Conservation (phyloP, 2,888 invertebrate genomes). For the Eudemis profundana region DNA sequence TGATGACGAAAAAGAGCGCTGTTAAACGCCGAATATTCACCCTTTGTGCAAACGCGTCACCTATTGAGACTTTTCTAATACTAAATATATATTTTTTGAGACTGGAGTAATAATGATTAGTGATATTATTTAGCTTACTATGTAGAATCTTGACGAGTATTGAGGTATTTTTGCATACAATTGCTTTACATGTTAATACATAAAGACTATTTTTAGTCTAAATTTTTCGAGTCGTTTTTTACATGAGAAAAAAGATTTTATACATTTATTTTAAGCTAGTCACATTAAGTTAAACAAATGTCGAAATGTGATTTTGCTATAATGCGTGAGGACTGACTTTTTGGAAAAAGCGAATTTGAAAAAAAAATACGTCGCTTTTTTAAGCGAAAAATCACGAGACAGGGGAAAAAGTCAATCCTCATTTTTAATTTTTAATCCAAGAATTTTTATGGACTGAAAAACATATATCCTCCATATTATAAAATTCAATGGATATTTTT, state of each 20-base stretch:
- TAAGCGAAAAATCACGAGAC: constrained; percentile 23
- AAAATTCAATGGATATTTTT: constrained; percentile 69
- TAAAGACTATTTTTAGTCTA: constrained; percentile 41
- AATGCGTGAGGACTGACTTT: constrained; percentile 65
- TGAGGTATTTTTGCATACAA: constrained; percentile 42
- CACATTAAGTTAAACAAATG: constrained; percentile 80
- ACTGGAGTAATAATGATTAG: background rate
- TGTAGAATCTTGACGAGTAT: constrained; percentile 7
- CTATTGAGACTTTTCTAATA: background rate
- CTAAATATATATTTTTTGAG: background rate
- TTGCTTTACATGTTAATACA: constrained; percentile 37
- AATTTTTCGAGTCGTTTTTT: constrained; percentile 36
- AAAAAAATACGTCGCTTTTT: constrained; percentile 31
- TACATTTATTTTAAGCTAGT: constrained; percentile 53
- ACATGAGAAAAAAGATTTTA: constrained; percentile 39
- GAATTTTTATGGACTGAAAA: constrained; percentile 70
- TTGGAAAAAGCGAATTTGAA: constrained; percentile 46
- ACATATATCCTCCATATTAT: constrained; percentile 72
- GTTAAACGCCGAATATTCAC: background rate
- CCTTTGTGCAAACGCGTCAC: background rate
- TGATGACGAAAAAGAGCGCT: too few species aligned
- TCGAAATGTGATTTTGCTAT: constrained; percentile 72
- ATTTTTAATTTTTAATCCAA: constrained; percentile 52
- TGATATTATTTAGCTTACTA: background rate
- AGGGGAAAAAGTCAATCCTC: constrained; percentile 49